These are phyloP conservation scores for Antheraea mylitta DNA, from an alignment of 1,140 invertebrate species.

Conservation along the genomic window DNA sequence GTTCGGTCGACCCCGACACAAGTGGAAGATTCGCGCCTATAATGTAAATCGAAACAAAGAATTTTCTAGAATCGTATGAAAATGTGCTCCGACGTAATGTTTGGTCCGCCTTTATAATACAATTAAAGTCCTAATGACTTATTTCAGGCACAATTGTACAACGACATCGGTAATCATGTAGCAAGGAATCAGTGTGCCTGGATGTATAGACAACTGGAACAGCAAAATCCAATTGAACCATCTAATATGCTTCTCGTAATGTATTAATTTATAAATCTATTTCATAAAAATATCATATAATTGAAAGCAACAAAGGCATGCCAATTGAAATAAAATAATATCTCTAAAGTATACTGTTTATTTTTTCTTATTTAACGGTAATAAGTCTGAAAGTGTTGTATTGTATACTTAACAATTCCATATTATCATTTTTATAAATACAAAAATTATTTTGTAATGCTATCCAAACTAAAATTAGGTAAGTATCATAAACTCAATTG, in stretches of 20 bases:
- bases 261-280: constrained; percentile 37
- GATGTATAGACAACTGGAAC: constrained; percentile 85
- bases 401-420: constrained; percentile 34
- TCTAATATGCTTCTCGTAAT: constrained; percentile 67
- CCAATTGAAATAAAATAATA: neutral
- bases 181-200: constrained; percentile 87
- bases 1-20: too few species aligned
- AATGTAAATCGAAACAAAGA: too few species aligned
- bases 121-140: neutral
- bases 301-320: neutral
- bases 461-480: too few species aligned
- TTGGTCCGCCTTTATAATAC: too few species aligned
- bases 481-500: too few species aligned
- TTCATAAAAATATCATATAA: too few species aligned
- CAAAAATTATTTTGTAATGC: too few species aligned
- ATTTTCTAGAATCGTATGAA: too few species aligned
- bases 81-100: too few species aligned
- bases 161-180: constrained; percentile 82
- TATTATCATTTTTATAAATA: constrained; percentile 29
- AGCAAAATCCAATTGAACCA: constrained; percentile 80
- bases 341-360: neutral
- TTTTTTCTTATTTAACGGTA: neutral
- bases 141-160: constrained; percentile 83
- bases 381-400: constrained; percentile 5
- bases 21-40: too few species aligned